These are phyloP conservation scores for Pterostichus madidus DNA, from an alignment of 2,888 invertebrate species.

Conservation along the genomic window DNA sequence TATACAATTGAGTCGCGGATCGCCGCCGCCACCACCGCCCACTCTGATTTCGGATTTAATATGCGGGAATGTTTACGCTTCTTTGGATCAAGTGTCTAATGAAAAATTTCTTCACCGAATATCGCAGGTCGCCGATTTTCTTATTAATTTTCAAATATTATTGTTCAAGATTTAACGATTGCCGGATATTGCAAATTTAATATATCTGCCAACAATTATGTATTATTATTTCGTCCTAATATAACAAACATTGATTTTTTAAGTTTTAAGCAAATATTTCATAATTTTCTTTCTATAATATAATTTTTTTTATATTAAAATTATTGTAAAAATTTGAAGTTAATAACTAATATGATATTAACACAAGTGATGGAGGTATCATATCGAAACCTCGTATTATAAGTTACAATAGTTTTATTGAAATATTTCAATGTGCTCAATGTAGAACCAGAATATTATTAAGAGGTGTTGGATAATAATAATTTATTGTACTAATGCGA, in stretches of 20 bases:
- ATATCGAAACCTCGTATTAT: too few relatives aligned
- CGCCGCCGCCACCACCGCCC: slow-evolving; percentile 17
- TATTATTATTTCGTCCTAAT: too few relatives aligned
- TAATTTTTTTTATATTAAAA: too few relatives aligned
- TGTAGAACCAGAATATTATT: too few relatives aligned
- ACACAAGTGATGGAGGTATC: too few relatives aligned
- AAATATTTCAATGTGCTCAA: too few relatives aligned
- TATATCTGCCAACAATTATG: not conserved
- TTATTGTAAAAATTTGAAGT: too few relatives aligned
- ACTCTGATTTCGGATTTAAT: slow-evolving; percentile 39
- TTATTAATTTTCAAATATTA: slow-evolving; percentile 44
- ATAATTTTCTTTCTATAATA: too few relatives aligned
- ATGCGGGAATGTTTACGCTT: slow-evolving; percentile 42
- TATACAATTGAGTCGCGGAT: slow-evolving; percentile 52
- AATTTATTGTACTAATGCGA: too few relatives aligned
- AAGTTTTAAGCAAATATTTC: not conserved
- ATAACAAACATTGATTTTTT: not conserved
- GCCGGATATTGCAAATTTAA: slow-evolving; percentile 18
- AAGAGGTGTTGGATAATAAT: too few relatives aligned
- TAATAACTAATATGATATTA: too few relatives aligned
- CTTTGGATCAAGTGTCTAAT: slow-evolving; percentile 43
- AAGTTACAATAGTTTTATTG: too few relatives aligned
- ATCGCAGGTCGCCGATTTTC: slow-evolving; percentile 19
- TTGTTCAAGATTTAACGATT: slow-evolving; percentile 7
- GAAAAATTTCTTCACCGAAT: slow-evolving; percentile 17